phyloP scores from a whole-genome alignment of 2,888 invertebrate genomes.

The Trichacis sp. region DNA sequence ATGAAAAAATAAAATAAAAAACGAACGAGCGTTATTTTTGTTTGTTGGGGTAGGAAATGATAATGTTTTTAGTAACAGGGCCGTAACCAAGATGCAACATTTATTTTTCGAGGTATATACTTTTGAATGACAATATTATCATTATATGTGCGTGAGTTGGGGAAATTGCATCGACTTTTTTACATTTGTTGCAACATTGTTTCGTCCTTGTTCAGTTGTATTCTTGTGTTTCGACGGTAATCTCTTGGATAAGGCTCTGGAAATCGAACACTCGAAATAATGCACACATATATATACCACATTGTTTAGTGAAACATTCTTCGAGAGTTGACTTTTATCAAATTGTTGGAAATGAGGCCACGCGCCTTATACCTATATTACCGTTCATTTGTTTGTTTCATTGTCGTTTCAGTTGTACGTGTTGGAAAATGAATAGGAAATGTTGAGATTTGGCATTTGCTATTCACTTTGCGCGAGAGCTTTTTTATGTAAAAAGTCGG shows the following conservation, averaged over 20 bases:
- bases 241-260: conserved; percentile 31
- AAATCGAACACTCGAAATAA: conserved; percentile 26
- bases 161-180: not conserved
- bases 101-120: conserved; percentile 5
- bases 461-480: too few species aligned
- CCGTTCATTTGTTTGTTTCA: too few species aligned
- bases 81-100: not conserved
- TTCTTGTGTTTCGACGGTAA: not conserved
- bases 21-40: conserved; percentile 31
- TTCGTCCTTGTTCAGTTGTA: not conserved
- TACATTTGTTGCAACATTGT: too few species aligned
- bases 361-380: too few species aligned
- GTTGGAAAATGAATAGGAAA: too few species aligned
- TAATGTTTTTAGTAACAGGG: conserved; percentile 1
- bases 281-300: too few species aligned
- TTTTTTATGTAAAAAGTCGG: conserved; percentile 6
- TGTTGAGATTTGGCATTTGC: conserved; percentile 20
- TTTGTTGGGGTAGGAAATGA: conserved; percentile 26
- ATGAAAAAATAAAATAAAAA: conserved; percentile 19
- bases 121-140: conserved; percentile 2
- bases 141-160: not conserved
- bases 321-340: not conserved
- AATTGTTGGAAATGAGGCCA: conserved; percentile 11
- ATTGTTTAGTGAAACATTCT: not conserved
- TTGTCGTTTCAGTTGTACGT: too few species aligned